Evolutionary conservation across 1,140 invertebrate genomes (phyloP), one percentile per base, ranked within the genome.

Genomic region (Atta texana): DNA sequence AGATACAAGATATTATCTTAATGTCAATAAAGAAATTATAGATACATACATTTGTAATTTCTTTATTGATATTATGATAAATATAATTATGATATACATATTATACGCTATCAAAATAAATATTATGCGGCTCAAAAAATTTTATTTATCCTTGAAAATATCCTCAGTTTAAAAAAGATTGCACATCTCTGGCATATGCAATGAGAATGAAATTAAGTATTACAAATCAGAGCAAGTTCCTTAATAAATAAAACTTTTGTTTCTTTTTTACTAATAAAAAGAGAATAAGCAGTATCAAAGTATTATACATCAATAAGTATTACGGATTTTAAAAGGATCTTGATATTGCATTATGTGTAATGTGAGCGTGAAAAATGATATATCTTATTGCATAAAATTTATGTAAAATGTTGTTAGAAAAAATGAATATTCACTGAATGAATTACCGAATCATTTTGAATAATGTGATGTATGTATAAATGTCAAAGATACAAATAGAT

Each of bases 291-390:
- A 53, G 16, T 14, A 21, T 61, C 18, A 18, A 66, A 80, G 64
- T 80, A 80, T 80, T 80, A 80, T 53, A 66, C 10, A 66, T 51
- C 14, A 31, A 68, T 24, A 68, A 68, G 49, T 51, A 51, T 51
- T 68, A 68, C 3, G 44, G 10, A 66, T 61, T 66, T 78, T 53
- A 10, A 49, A 49, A 31, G 6, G 12, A 64, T 8, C 14, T 39
- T 28, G 10, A 6, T 76, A 63, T 63, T 3, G 39, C 24, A 49
- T 28, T 8, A 61, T 44, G 16, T 75, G 24, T 76, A 63, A 51
- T 49, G 12, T n/a, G 5, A 51, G 10, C 24, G 28, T 66, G 34
- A 44, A 18, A 49, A 64, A 31, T 39, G 10, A 64, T 44, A n/a
- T 49, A 24, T 74, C n/a, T 24, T 44, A 75, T 76, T 3, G 5